Base-by-base conservation (phyloP, 2,888 invertebrate genomes). In the Thymelicus sylvestris region DNA sequence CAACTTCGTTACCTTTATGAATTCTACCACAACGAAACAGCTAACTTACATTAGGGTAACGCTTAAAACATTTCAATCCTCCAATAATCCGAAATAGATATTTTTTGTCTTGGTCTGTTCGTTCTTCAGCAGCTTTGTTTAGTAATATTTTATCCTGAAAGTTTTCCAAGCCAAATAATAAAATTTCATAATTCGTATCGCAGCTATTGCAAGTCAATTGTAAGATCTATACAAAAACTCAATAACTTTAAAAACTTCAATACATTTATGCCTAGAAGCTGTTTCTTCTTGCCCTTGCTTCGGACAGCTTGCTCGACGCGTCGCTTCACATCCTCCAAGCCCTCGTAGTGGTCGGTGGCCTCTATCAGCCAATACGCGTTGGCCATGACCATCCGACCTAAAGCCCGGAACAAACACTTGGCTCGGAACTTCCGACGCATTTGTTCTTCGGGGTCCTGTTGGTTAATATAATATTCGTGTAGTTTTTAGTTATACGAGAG, bases 111-210 rank as follows among this genome's bases (percentile, higher is more conserved):
- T 93, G 90, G 0, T 95, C 92, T 0, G 95, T 94, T 64, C 96
- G 89, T 15, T 91, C 85, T 68, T 85, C 80, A 2, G 93, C 93
- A 3, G 90, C 90, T 75, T 95, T 95, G 71, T 94, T 95, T 62
- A 96, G 83, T n/a, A 96, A 85, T 0, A 94, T 86, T 89, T 96
- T 96, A 78, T 96, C 96, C 95, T 95, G 78, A 15, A 75, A 76
- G 8, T 44, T 12, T 44, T 41, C 7, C 8, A 3, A 31, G 19
- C 31, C 31, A 2, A 5, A 5, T 31, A 3, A 31, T 31, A 31
- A 31, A 31, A 19, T 19, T 31, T 31, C 31, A 31, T 31, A 31
- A 31, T 31, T 3, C 31, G 3, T 31, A 31, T 47, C 5, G 10
- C 47, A 12, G 1, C 5, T 47, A 13, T 47, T 47, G 47, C 10